These are phyloP conservation scores for Caenorhabditis sulstoni DNA, from an alignment of 2,888 invertebrate genomes.

Conservation along the genomic window DNA sequence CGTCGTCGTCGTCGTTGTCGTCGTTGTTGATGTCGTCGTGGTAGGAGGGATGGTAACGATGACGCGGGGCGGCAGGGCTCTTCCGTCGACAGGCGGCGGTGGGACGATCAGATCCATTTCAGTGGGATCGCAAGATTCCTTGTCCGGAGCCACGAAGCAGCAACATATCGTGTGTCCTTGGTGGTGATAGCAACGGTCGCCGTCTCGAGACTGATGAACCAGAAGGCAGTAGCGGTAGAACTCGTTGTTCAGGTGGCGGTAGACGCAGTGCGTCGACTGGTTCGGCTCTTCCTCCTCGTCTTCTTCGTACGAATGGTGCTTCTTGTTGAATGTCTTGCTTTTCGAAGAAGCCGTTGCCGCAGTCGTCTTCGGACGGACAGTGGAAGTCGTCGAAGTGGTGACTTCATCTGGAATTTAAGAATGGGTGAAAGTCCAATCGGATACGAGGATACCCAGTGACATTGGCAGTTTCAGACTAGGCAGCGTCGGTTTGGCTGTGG, in stretches of 20 bases:
- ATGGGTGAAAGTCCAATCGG: neutral
- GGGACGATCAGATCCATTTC: slow-evolving; percentile 68
- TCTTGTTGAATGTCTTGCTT: slow-evolving; percentile 43
- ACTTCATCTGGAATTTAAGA: slow-evolving; percentile 33
- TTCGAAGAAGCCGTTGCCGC: slow-evolving; percentile 21
- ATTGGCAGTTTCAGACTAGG: slow-evolving; percentile 56
- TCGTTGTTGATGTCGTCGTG: slow-evolving; percentile 25
- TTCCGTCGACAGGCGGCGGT: slow-evolving; percentile 32
- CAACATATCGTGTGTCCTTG: slow-evolving; percentile 70
- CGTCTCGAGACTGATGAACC: slow-evolving; percentile 56
- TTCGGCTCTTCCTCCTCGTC: slow-evolving; percentile 44
- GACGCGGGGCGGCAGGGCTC: slow-evolving; percentile 33
- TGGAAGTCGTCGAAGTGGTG: slow-evolving; percentile 49
- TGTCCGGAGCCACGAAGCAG: slow-evolving; percentile 67
- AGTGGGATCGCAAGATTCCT: slow-evolving; percentile 67
- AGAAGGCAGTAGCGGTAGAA: slow-evolving; percentile 69
- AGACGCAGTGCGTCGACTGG: slow-evolving; percentile 63
- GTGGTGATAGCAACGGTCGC: slow-evolving; percentile 66
- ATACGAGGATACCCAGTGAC: slow-evolving; percentile 30
- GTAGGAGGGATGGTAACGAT: slow-evolving; percentile 48
- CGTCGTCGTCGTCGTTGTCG: slow-evolving; percentile 8
- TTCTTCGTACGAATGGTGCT: slow-evolving; percentile 33
- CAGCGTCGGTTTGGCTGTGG: slow-evolving; percentile 39
- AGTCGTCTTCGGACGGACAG: slow-evolving; percentile 23
- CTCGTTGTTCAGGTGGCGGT: slow-evolving; percentile 69